Evolutionary conservation across 1,140 invertebrate species (phyloP), one percentile per base, ranked within the genome.

Genomic region (Panonychus citri): DNA sequence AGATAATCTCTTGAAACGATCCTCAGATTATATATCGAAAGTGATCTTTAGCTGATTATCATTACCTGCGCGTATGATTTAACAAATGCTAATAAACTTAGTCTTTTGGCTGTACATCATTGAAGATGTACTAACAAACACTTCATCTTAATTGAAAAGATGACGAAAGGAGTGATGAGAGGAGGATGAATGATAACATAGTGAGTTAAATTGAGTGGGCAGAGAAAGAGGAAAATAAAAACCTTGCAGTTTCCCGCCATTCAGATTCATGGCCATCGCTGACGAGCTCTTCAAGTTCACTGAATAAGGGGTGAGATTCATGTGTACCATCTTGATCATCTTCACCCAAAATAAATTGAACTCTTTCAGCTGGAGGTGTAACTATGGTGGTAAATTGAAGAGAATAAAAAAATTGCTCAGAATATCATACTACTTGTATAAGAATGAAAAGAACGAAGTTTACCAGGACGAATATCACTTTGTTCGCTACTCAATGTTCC

Each of bases 171-270:
- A n/a, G 56, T 19, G 12, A 54, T 15, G 8, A 52, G 24, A 26
- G 34, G 26, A 26, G n/a, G 1, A 15, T 46, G 13, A 3, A 3
- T 57, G 25, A 8, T 15, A 24, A 24, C 1, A 8, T 3, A 21
- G 2, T 3, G 5, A 48, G 10, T 27, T 46, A n/a, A n/a, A n/a
- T n/a, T n/a, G n/a, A n/a, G n/a, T n/a, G n/a, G n/a, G n/a, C n/a
- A n/a, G n/a, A n/a, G n/a, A n/a, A n/a, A n/a, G n/a, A n/a, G n/a
- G n/a, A n/a, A 21, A 24, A 2, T 24, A 57, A 62, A 62, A 69
- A 80, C 80, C 90, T 78, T 21, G 88, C 89, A n/a, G 88, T 93
- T 73, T 94, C 89, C 68, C 89, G 90, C 89, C 89, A 94, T 74
- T 90, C 83, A 68, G 86, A 62, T 56, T 73, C 78, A 55, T 85